Evolutionary conservation across 2,113 vertebrate species (phyloP), one percentile per base, ranked within the genome.

Genomic region (Orcinus orca): DNA sequence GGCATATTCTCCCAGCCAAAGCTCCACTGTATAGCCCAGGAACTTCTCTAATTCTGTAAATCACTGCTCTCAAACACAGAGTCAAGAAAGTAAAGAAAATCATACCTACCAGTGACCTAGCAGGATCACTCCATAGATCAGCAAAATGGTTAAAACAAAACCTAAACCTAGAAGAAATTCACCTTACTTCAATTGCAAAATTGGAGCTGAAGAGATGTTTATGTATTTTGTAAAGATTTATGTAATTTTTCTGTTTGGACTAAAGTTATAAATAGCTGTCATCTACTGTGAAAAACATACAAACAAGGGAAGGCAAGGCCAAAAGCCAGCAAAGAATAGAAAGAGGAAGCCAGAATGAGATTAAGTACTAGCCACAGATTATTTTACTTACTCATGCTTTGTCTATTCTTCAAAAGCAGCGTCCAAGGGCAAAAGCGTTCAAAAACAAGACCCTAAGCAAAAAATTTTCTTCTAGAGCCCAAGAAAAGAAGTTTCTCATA

Each of bases 221-320:
- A 70, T 36, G n/a, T 63, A 87, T 60, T 85, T 85, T 8, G 26
- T 88, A 71, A 96, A 67, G 33, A 73, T 50, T 58, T 87, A 74
- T 65, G 14, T 26, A 79, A 67, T 70, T 90, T 79, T 97, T 82
- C 55, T 76, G 1, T 96, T 94, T 67, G 53, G 65, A 90, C 1
- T 90, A 31, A 89, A 85, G 67, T 85, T 94, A 88, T 41, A 96
- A 85, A 88, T 25, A 96, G 33, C 3, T 94, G 63, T 47, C 62
- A 90, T 29, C 68, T 95, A 93, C 36, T 63, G 4, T 53, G 79
- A 87, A 90, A 94, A 94, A 80, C 17, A 92, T 88, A 67, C 20
- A 62, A 87, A 21, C 55, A 80, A 90, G 26, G 74, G 44, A 92
- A 93, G n/a, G 29, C 6, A 63, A 97, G 62, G 62, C 38, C 65